Conservation (phyloP, 1,140 invertebrate genomes). For the Drosophila bocki region DNA sequence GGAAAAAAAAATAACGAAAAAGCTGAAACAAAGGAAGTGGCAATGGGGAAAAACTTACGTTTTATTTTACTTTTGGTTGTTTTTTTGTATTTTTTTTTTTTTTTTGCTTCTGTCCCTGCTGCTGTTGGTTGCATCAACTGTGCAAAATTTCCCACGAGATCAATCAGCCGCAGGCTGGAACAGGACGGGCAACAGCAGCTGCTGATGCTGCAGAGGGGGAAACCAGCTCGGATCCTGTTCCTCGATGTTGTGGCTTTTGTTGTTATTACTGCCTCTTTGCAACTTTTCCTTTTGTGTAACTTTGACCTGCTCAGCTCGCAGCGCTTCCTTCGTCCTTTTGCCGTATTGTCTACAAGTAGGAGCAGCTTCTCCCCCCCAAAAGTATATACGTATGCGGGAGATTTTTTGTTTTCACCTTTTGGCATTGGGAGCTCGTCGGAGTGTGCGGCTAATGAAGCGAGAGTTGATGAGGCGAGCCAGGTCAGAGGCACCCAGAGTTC, state of each 20-base stretch:
- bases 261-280: constrained; percentile 75
- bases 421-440: constrained; percentile 74
- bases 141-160: constrained; percentile 84
- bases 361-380: constrained; percentile 25
- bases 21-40: constrained; percentile 44
- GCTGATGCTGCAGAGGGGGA: constrained; percentile 3
- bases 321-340: constrained; percentile 40
- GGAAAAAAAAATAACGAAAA: constrained; percentile 25
- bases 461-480: constrained; percentile 58
- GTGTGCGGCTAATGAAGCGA: constrained; percentile 74
- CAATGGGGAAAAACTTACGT: constrained; percentile 51
- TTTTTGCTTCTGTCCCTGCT: constrained; percentile 36
- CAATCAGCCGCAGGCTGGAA: constrained; percentile 77
- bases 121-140: constrained; percentile 68
- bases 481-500: constrained; percentile 32
- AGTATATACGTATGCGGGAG: constrained; percentile 6
- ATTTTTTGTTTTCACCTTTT: constrained; percentile 67
- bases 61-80: constrained; percentile 56
- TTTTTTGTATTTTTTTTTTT: constrained; percentile 9
- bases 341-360: constrained; percentile 67
- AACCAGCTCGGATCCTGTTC: constrained; percentile 16
- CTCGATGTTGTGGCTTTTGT: constrained; percentile 47
- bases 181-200: constrained; percentile 30
- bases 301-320: constrained; percentile 60
- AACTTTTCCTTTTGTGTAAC: constrained; percentile 74